Evolutionary conservation across 2,113 vertebrate species (phyloP).

Genomic region (Ceyx cyanopectus): DNA sequence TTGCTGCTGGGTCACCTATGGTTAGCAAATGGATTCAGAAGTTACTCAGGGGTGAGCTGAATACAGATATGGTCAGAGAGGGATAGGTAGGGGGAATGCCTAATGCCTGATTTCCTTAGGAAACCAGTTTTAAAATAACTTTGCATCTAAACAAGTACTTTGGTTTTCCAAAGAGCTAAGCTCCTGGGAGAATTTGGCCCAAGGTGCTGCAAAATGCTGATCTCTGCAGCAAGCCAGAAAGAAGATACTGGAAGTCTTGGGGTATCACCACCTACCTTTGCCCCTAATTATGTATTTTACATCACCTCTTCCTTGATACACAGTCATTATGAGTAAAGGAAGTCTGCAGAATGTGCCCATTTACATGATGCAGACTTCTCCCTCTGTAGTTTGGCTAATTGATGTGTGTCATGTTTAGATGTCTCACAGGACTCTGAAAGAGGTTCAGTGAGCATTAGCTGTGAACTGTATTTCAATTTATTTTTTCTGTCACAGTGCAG

Average conservation of each 20-base stretch:
- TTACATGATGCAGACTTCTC: background rate
- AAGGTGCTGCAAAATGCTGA: background rate
- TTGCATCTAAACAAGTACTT: background rate
- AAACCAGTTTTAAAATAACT: background rate
- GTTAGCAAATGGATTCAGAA: background rate
- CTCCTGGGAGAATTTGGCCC: background rate
- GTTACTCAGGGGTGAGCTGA: background rate
- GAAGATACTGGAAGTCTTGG: background rate
- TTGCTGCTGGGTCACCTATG: background rate
- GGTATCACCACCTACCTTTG: background rate
- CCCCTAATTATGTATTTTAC: background rate
- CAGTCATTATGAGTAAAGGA: background rate
- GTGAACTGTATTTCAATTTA: too few species aligned
- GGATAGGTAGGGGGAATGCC: background rate
- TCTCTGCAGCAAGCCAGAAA: background rate
- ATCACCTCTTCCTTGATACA: background rate
- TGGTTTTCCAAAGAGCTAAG: background rate
- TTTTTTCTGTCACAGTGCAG: too few species aligned
- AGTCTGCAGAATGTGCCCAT: background rate
- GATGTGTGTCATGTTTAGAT: background rate
- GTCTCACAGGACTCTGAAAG: too few species aligned
- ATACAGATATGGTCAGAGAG: background rate
- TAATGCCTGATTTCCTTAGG: background rate
- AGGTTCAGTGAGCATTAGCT: too few species aligned
- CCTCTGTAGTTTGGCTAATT: background rate